These are phyloP conservation scores for Coelopa frigida DNA, from an alignment of 1,140 invertebrate genomes.

Conservation along the genomic window DNA sequence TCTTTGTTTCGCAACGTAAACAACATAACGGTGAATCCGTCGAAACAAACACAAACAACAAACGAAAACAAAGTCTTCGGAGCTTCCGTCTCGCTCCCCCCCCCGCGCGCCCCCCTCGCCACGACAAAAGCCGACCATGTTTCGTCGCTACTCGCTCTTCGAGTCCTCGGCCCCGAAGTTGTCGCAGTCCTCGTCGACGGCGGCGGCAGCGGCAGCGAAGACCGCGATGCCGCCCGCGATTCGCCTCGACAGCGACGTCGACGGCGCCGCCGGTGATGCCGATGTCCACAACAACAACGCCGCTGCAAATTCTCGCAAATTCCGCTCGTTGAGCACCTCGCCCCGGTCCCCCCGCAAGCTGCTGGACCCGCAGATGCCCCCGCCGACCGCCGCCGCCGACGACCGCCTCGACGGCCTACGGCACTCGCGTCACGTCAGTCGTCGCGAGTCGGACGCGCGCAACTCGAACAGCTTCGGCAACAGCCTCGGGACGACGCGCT, in stretches of 20 bases:
- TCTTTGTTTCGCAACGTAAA: no score
- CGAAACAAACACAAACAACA: no score
- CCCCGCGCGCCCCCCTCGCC: neutral
- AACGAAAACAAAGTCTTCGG: no score
- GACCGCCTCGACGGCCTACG: slow-evolving; percentile 33
- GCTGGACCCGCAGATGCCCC: slow-evolving; percentile 27
- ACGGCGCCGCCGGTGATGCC: neutral
- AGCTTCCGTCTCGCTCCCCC: no score
- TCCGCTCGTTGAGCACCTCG: no score
- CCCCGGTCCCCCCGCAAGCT: no score
- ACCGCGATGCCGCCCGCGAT: neutral
- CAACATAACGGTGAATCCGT: no score
- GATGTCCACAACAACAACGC: neutral
- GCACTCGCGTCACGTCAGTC: slow-evolving; percentile 35
- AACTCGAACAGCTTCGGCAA: slow-evolving; percentile 25
- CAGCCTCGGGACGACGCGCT: slow-evolving; percentile 20
- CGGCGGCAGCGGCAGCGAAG: slow-evolving; percentile 17
- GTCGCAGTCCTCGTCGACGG: slow-evolving; percentile 29
- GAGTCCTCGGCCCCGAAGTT: slow-evolving; percentile 35
- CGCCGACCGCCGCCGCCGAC: no score
- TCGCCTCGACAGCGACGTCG: neutral
- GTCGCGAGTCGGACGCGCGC: slow-evolving; percentile 28
- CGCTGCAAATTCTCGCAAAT: no score
- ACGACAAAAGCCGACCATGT: slow-evolving; percentile 22
- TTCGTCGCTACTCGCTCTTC: slow-evolving; percentile 40